These are phyloP conservation scores for Chaetops frenatus DNA, from an alignment of 2,113 vertebrate genomes.

Conservation along the genomic window DNA sequence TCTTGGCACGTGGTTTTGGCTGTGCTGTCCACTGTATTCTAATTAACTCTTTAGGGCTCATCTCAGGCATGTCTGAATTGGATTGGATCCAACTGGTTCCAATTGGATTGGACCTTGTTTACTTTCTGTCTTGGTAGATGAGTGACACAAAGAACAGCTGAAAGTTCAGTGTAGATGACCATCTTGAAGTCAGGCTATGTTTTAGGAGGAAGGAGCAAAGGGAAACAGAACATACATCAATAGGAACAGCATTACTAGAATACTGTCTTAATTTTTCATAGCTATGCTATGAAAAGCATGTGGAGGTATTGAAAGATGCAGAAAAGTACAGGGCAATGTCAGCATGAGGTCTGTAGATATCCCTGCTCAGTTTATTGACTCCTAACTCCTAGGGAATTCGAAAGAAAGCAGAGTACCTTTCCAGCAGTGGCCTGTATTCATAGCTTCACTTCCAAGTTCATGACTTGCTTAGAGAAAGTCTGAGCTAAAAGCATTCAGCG, in stretches of 20 bases:
- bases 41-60: neutral
- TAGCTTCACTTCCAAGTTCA: neutral
- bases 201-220: neutral
- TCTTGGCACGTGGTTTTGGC: neutral
- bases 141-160: neutral
- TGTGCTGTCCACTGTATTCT: neutral
- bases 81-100: neutral
- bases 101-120: neutral
- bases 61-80: neutral
- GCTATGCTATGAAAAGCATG: neutral
- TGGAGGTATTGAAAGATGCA: neutral
- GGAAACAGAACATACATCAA: neutral
- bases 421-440: neutral
- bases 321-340: neutral
- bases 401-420: neutral
- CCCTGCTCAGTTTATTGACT: neutral
- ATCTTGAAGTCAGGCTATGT: neutral
- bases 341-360: neutral
- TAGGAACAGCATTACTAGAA: neutral
- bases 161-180: neutral
- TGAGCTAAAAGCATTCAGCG: neutral
- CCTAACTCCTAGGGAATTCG: neutral
- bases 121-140: neutral
- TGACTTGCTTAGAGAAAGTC: neutral
- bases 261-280: neutral